Conservation (phyloP, 2,888 invertebrate genomes). For the Eupithecia pulchellata region DNA sequence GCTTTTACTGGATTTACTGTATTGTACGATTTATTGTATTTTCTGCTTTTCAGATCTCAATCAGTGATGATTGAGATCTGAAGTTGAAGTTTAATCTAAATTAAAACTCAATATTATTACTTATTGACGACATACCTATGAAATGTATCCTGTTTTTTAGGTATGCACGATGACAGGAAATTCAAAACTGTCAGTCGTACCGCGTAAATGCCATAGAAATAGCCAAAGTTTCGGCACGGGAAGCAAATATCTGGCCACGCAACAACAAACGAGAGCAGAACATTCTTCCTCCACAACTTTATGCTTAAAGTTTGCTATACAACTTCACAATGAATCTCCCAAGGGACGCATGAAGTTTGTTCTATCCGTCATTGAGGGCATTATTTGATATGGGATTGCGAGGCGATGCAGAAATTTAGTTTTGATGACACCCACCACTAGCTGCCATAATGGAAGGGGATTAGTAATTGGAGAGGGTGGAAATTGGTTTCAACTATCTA, state of each 20-base stretch:
- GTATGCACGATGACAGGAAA: too few relatives aligned
- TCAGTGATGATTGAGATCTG: too few relatives aligned
- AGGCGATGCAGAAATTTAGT: constrained; percentile 72
- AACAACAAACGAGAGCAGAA: not conserved
- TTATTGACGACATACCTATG: too few relatives aligned
- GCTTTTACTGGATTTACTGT: too few relatives aligned
- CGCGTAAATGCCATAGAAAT: not conserved
- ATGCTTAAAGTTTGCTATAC: constrained; percentile 19
- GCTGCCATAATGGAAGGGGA: constrained; percentile 58
- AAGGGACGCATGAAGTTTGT: constrained; percentile 69
- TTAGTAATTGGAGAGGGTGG: constrained; percentile 52
- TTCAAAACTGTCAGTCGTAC: too few relatives aligned
- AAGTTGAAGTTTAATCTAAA: too few relatives aligned
- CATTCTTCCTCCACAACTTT: not conserved
- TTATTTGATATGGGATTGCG: constrained; percentile 80
- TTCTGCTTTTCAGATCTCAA: too few relatives aligned
- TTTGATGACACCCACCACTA: constrained; percentile 65
- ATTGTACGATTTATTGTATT: not conserved
- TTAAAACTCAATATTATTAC: too few relatives aligned
- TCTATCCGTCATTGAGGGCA: constrained; percentile 73
- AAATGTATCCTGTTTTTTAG: too few relatives aligned
- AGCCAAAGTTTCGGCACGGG: not conserved
- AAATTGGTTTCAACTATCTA: constrained; percentile 52
- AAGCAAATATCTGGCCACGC: not conserved
- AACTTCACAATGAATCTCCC: constrained; percentile 49